Evolutionary conservation across 2,113 vertebrate species (phyloP).

Genomic region (Tachysurus fulvidraco): DNA sequence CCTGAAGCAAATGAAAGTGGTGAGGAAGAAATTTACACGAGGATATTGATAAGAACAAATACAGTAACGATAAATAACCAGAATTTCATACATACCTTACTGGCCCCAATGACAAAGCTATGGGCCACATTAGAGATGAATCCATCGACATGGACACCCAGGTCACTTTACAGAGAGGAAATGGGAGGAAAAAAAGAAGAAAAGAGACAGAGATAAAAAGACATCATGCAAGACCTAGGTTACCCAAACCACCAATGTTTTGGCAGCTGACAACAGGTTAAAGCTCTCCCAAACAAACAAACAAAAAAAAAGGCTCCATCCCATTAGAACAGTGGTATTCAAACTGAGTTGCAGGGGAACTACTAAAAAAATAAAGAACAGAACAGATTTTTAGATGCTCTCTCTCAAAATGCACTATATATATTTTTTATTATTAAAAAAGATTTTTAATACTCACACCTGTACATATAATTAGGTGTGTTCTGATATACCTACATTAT

Average conservation of each 20-base stretch:
- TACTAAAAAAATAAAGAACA: background rate
- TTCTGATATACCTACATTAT: background rate
- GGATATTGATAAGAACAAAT: background rate
- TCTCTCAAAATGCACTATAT: background rate
- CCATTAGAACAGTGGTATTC: slow-evolving; percentile 2
- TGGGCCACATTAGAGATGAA: slow-evolving; percentile 96
- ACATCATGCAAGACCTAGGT: background rate
- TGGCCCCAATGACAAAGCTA: slow-evolving; percentile 84
- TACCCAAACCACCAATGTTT: slow-evolving; percentile 1
- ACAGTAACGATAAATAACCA: background rate
- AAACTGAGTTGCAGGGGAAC: slow-evolving; percentile 1
- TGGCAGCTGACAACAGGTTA: background rate
- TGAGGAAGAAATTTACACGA: background rate
- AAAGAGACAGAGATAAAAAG: background rate
- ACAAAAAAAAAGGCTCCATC: background rate
- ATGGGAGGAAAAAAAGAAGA: background rate
- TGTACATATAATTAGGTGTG: too few species aligned
- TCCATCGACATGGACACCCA: slow-evolving; percentile 92
- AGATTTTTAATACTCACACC: background rate
- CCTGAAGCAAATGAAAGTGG: slow-evolving; percentile 68
- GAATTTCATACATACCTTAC: slow-evolving; percentile 71
- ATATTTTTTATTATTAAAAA: background rate
- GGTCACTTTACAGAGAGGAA: slow-evolving; percentile 74
- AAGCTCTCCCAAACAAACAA: background rate
- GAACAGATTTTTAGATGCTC: background rate